phyloP scores from a whole-genome alignment of 2,888 invertebrate genomes.

The Archips crataeganus region DNA sequence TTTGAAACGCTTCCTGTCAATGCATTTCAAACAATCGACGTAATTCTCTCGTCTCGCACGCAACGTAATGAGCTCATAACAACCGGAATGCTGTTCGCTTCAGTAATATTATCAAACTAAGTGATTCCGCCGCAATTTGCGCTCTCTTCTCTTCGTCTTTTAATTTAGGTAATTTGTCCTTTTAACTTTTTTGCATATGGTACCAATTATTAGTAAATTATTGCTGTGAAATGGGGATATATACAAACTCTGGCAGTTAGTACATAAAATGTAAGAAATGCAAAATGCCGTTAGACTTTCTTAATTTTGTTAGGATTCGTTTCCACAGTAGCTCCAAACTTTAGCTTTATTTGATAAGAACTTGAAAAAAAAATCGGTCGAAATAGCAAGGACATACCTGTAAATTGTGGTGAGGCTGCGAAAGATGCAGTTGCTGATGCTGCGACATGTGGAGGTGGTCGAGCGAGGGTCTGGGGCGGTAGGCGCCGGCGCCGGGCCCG shows the following conservation, averaged over 20 bases:
- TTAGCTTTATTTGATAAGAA: neutral
- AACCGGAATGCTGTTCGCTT: conserved; percentile 26
- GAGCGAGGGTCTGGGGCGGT: conserved; percentile 76
- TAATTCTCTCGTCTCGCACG: conserved; percentile 31
- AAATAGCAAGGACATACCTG: conserved; percentile 85
- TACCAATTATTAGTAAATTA: neutral
- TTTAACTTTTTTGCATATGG: neutral
- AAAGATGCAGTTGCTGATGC: conserved; percentile 94
- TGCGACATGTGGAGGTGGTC: conserved; percentile 93
- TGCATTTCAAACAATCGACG: conserved; percentile 30
- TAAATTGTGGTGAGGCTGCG: conserved; percentile 92
- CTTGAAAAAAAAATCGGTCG: neutral
- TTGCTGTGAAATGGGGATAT: neutral
- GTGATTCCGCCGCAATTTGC: conserved; percentile 25
- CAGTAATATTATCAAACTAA: conserved; percentile 28
- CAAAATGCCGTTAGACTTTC: neutral
- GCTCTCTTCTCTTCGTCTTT: conserved; percentile 11
- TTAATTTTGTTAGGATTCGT: neutral
- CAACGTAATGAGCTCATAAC: conserved; percentile 27
- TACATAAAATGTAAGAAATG: neutral
- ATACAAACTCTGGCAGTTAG: neutral
- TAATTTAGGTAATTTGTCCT: neutral
- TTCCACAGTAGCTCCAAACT: neutral
- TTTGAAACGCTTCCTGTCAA: conserved; percentile 34
- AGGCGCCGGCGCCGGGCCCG: conserved; percentile 77